Evolutionary conservation across 2,113 vertebrate species (phyloP), one percentile per base, ranked within the genome.

Genomic region (Tiliqua scincoides): DNA sequence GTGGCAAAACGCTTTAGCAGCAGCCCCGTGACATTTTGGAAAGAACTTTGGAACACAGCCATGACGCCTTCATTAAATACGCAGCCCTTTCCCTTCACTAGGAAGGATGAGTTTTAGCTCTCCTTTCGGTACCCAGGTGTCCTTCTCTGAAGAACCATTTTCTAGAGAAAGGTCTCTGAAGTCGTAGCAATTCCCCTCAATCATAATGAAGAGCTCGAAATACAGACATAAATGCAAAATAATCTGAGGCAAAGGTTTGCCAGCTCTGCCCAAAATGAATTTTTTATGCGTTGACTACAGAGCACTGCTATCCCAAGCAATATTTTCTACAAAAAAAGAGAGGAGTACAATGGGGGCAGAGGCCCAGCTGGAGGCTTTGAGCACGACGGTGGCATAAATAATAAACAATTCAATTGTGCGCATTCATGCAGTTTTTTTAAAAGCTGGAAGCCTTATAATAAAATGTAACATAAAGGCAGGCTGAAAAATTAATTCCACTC

Each of bases 331-430:
- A 35, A 71, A 20, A 32, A 74, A 57, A 15, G n/a, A n/a, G n/a
- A n/a, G 59, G 52, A 74, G 59, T 37, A 73, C n/a, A 63, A 83
- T 32, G 20, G 30, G 40, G 59, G 68, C 37, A 75, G 25, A 84
- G 15, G 43, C n/a, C 68, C 35, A 63, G 82, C 59, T 63, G 40
- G 59, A 84, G 30, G 59, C 40, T 74, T 81, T 81, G 78, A 30
- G 18, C n/a, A 74, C 54, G 52, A 52, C 59, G 37, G 17, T 57
- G 18, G 7, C 52, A 88, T 79, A 79, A 84, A 79, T 57, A 67
- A 88, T 15, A 65, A 72, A 84, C 40, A n/a, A 61, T 65, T 67
- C 57, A 72, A 40, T 40, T 32, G 72, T 87, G 68, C 43, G 87
- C 21, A 43, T 65, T 65, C 84, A 74, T 17, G 12, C 75, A 74